Base-by-base conservation (phyloP, 2,113 vertebrate species). In the Tapirus terrestris region DNA sequence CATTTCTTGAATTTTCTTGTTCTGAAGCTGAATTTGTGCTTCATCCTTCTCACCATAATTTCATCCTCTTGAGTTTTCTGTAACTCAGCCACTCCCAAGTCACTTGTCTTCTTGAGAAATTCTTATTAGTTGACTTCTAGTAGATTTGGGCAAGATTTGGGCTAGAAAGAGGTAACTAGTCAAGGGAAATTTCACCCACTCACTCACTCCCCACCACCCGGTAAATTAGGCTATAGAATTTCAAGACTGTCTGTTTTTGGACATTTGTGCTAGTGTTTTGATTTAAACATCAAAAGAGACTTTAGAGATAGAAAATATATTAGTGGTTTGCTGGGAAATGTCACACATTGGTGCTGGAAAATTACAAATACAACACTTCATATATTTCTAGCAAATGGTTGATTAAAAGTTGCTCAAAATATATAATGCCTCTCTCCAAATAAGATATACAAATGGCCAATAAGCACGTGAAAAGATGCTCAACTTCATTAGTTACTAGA, bases 221-320 rank as follows among this genome's bases (percentile, higher is more conserved):
- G 85, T 96, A 94, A 91, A 58, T 90, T 86, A 36, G 60, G 29
- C 53, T 86, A 8, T 65, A 51, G 43, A 88, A 93, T 95, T 95
- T 96, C 58, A 92, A 87, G 36, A 51, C 18, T 77, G 43, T 72
- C 39, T 87, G 13, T 29, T 53, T 96, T 77, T 87, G 88, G 70
- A 90, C 17, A 58, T 84, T 84, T 77, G 25, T 80, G 20, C 75
- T 95, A 51, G 14, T 23, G 21, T 91, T 68, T 93, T 27, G 61
- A 92, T 97, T 73, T 95, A 95, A 96, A 83, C 36, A 84, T 58
- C 43, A 90, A 75, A 84, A 96, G 63, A 60, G 84, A 89, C 60
- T 89, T 88, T 33, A 39, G 31, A 23, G 17, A 77, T 65, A 89
- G 67, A 95, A 92, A 93, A 82, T 79, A 12, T 25, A 39, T 91